A percentile compares a stretch with the other conserved stretches of the same genome.
Evolutionary conservation across 1,140 invertebrate genomes (phyloP).

Genomic region (Lamellibrachia luymesi): DNA sequence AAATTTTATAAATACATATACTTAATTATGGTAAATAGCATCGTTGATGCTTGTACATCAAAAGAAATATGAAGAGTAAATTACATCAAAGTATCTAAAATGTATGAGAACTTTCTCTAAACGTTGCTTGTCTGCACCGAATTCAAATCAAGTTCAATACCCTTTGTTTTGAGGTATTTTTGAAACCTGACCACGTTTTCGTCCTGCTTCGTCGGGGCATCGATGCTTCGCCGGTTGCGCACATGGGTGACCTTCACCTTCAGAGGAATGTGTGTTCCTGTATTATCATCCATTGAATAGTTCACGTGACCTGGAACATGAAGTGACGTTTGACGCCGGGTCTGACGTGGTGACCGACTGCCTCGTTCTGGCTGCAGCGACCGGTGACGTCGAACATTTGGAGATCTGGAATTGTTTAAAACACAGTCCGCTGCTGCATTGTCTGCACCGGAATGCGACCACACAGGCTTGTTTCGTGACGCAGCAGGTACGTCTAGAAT

Average conservation of each 20-base stretch:
- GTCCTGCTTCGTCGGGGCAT: constrained; percentile 10
- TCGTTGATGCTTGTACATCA: not conserved
- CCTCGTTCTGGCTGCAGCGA: not conserved
- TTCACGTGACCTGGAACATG: not conserved
- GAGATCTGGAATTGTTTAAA: not conserved
- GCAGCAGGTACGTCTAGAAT: not conserved
- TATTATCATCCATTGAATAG: not conserved
- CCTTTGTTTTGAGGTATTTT: constrained; percentile 37
- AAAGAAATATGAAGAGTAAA: not conserved
- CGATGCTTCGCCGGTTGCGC: not conserved
- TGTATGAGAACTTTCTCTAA: not conserved
- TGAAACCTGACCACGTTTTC: constrained; percentile 36
- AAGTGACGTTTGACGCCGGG: not conserved
- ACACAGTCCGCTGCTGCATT: not conserved
- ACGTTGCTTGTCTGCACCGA: constrained; percentile 39
- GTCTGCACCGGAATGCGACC: not conserved
- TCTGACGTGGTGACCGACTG: not conserved
- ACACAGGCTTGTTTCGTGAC: not conserved
- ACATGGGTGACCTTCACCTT: constrained; percentile 5
- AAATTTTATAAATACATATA: not conserved
- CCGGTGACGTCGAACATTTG: not conserved
- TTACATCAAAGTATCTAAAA: not conserved
- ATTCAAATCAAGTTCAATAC: constrained; percentile 37
- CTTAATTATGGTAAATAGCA: not conserved
- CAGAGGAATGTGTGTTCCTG: not conserved